Base-by-base conservation (phyloP, 2,888 invertebrate genomes). In the Hipparchia semele region DNA sequence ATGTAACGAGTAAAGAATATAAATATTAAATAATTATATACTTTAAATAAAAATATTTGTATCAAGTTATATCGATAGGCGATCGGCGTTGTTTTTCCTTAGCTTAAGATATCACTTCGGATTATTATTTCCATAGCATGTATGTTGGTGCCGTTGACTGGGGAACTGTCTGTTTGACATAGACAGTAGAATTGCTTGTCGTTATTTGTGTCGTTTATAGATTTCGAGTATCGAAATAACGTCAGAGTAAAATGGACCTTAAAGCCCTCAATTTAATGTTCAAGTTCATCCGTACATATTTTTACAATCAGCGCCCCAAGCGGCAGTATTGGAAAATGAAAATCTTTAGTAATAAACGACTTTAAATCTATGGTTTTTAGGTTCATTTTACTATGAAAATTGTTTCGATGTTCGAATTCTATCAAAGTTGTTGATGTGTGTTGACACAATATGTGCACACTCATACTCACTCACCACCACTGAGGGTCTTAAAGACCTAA, bases 1-100 rank as follows among this genome's bases (percentile, higher is more conserved):
- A 72, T 84, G 85, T 89, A 88, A 70, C 85, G 87, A 88, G 85
- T 72, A 75, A 84, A 82, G 79, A 60, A 84, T 84, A 85, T 85
- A 73, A 65, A 73, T 77, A 77, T 65, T 75, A 73, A 73, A 78
- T 76, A 33, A 60, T 60, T 71, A 77, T 77, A 76, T 71, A 69
- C 73, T 68, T 69, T 71, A 66, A 75, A 59, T 8, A 2, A 60
- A 39, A 59, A 84, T 76, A 83, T 87, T 86, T 81, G 78, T 80
- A 80, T 80, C 82, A 80, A 79, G 81, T 79, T 65, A 65, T 65
- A 80, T 60, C 6, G 6, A 60, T 77, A 78, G 79, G 78, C 80
- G 79, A 82, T 79, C 77, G 78, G 78, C 77, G 66, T 73, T 69
- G 78, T 82, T 78, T 75, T 77, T 80, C 78, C 77, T 77, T 82